Evolutionary conservation across 2,888 invertebrate genomes (phyloP).

Genomic region (Merodon equestris): DNA sequence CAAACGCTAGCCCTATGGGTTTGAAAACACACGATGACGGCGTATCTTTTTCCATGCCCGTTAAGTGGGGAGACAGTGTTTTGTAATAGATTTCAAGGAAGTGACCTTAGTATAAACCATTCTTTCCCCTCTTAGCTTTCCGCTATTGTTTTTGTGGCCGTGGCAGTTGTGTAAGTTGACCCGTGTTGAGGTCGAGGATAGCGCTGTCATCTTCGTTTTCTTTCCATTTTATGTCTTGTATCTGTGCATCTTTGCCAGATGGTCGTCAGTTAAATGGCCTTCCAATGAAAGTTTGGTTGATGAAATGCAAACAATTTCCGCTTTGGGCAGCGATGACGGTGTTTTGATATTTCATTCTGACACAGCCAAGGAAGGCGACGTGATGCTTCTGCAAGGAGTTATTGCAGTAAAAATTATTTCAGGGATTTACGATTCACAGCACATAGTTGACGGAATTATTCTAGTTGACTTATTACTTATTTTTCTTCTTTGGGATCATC

Average conservation of each 20-base stretch:
- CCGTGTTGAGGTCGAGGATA: constrained; percentile 42
- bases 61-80: too few relatives aligned
- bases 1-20: background rate
- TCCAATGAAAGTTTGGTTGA: constrained; percentile 30
- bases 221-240: constrained; percentile 6
- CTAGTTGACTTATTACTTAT: too few relatives aligned
- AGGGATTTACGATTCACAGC: too few relatives aligned
- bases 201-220: constrained; percentile 7
- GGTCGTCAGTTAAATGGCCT: constrained; percentile 17
- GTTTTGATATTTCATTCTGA: constrained; percentile 4
- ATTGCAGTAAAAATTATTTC: too few relatives aligned
- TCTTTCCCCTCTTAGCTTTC: background rate
- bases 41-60: too few relatives aligned
- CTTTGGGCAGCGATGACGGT: background rate
- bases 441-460: too few relatives aligned
- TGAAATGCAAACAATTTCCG: constrained; percentile 43
- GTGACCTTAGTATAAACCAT: constrained; percentile 50
- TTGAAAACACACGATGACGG: background rate
- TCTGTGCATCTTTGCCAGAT: constrained; percentile 6
- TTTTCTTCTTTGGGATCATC: too few relatives aligned
- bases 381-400: background rate
- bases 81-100: constrained; percentile 47
- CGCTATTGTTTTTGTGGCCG: constrained; percentile 12
- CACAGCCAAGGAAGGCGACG: constrained; percentile 9
- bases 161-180: background rate